phyloP scores from a whole-genome alignment of 1,140 invertebrate species.

The Heliconius himera region DNA sequence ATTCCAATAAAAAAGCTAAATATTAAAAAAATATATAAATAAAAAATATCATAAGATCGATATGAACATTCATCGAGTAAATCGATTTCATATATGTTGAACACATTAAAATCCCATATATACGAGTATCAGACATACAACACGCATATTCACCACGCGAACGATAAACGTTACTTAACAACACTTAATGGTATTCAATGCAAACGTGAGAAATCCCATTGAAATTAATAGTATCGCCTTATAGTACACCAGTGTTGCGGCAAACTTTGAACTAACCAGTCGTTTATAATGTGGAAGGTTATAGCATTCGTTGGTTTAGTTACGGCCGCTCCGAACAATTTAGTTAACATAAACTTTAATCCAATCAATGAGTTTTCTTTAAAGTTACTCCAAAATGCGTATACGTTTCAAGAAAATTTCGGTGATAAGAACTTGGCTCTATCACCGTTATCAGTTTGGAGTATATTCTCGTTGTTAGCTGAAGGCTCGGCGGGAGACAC shows the following conservation, averaged over 20 bases:
- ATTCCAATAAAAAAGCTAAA: too few species aligned
- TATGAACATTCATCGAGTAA: not conserved
- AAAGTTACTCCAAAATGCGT: conserved; percentile 63
- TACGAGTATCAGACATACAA: conserved; percentile 35
- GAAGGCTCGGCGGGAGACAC: conserved; percentile 80
- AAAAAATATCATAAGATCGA: not conserved
- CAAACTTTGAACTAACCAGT: conserved; percentile 48
- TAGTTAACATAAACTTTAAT: conserved; percentile 48
- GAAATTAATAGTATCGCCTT: conserved; percentile 59
- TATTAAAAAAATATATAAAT: not conserved
- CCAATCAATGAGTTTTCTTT: conserved; percentile 66
- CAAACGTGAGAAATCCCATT: conserved; percentile 63
- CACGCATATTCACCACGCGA: conserved; percentile 38
- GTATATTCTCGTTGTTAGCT: conserved; percentile 75
- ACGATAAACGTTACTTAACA: conserved; percentile 57
- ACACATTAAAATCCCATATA: conserved; percentile 36
- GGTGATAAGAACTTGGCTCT: conserved; percentile 65
- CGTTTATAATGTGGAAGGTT: conserved; percentile 62
- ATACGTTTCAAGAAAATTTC: conserved; percentile 65
- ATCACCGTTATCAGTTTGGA: conserved; percentile 81
- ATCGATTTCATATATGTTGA: conserved; percentile 24
- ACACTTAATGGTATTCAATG: conserved; percentile 61
- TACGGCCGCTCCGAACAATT: conserved; percentile 49
- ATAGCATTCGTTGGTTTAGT: conserved; percentile 52
- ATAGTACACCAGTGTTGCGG: conserved; percentile 54